Evolutionary conservation across 2,888 invertebrate species (phyloP), one percentile per base, ranked within the genome.

Genomic region (Chalcis sispes): DNA sequence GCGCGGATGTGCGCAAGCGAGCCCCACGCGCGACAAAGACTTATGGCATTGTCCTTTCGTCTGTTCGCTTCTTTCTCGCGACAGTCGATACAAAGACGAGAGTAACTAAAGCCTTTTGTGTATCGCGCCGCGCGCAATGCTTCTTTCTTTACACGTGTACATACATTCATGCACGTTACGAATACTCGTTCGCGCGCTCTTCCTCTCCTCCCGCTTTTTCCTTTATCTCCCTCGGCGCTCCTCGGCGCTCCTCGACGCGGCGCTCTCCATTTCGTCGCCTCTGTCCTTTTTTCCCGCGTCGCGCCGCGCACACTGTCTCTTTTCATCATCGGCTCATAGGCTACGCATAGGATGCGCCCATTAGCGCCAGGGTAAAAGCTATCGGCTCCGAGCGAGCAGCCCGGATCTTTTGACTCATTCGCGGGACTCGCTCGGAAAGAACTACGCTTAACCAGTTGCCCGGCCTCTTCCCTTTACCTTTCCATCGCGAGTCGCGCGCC

Each of bases 281-380:
- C 76, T 61, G 27, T 46, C 73, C 73, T 65, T 72, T 67, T 20
- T 62, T 20, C 52, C 61, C n/a, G 7, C 18, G n/a, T n/a, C 20
- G 3, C 3, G 15, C 46, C 25, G 13, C 25, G n/a, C 54, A 15
- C 62, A n/a, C 72, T 67, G 46, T 67, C 72, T 76, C 69, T 78
- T 77, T 76, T 76, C 73, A 78, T 76, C 85, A 84, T 85, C 83
- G 81, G 81, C 78, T 77, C 81, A 79, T 82, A 82, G 72, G 72
- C 58, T 62, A 69, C 58, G 72, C 80, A 81, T n/a, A n/a, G 80
- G 82, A 82, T 82, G 82, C 80, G 81, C 80, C 86, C 85, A 85
- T 87, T 87, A 87, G 83, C 75, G 82, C 82, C 81, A 79, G 80
- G 81, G 81, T 83, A 85, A 86, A 85, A 86, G 85, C 85, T 86